Evolutionary conservation across 2,888 invertebrate species (phyloP).

Genomic region (Drosophila recens): DNA sequence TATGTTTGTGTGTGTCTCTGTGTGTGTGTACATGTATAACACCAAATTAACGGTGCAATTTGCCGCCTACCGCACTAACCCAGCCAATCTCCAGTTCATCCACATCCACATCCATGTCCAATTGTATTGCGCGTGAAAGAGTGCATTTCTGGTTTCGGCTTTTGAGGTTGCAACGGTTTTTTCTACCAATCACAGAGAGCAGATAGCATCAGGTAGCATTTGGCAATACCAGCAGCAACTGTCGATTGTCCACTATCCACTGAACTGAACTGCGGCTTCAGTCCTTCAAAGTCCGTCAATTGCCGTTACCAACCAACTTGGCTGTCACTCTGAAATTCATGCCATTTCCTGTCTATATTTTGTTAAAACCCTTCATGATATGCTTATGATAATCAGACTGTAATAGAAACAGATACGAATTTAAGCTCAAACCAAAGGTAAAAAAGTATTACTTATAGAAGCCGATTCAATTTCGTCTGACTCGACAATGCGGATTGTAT

Average conservation of each 20-base stretch:
- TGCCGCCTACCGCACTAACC: conserved; percentile 50
- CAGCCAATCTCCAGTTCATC: background rate
- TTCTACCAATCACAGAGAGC: conserved; percentile 9
- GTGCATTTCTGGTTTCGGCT: conserved; percentile 70
- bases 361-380: background rate
- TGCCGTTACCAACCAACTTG: background rate
- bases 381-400: background rate
- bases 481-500: too few species aligned
- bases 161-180: conserved; percentile 63
- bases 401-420: background rate
- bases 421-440: too few species aligned
- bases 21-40: conserved; percentile 46
- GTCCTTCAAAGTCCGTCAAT: background rate
- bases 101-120: conserved; percentile 4
- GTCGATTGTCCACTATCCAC: conserved; percentile 2
- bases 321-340: background rate
- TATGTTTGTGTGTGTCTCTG: background rate
- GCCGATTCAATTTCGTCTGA: too few species aligned
- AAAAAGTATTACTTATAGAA: too few species aligned
- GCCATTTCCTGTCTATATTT: background rate
- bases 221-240: conserved; percentile 8
- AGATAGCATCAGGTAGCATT: conserved; percentile 12
- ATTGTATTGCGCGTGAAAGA: conserved; percentile 51
- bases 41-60: conserved; percentile 72
- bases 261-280: conserved; percentile 17